These are phyloP conservation scores for Aphelenchoides avenae DNA, from an alignment of 1,140 invertebrate genomes.

Conservation along the genomic window DNA sequence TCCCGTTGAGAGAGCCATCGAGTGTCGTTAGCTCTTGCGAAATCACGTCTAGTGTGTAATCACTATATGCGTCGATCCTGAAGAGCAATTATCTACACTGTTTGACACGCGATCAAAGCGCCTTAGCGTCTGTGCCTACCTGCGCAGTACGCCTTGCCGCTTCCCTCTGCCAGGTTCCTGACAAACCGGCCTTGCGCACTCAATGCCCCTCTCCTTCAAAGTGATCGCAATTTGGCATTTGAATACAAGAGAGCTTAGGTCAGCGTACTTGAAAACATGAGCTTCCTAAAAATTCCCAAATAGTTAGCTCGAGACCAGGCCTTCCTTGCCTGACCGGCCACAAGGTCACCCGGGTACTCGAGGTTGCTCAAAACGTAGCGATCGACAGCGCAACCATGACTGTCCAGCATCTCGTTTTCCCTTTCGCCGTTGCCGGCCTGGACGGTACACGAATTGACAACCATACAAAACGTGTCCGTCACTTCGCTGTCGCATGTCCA, in stretches of 20 bases:
- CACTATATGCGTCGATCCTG: neutral
- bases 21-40: neutral
- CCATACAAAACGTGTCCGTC: conserved; percentile 45
- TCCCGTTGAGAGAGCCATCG: neutral
- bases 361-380: conserved; percentile 47
- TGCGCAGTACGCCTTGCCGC: conserved; percentile 3
- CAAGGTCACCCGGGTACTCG: conserved; percentile 47
- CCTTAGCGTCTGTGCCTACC: neutral
- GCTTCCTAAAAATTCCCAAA: conserved; percentile 25
- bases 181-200: conserved; percentile 46
- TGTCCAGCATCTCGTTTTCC: conserved; percentile 46
- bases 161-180: conserved; percentile 39
- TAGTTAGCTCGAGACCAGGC: neutral
- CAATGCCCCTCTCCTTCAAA: conserved; percentile 41
- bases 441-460: conserved; percentile 52
- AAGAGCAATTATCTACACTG: neutral
- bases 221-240: conserved; percentile 52
- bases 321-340: conserved; percentile 36
- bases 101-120: neutral
- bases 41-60: neutral
- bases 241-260: conserved; percentile 44
- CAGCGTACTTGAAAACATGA: conserved; percentile 55
- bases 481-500: conserved; percentile 54
- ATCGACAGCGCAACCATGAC: conserved; percentile 48
- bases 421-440: conserved; percentile 51